Conservation (phyloP, 2,113 vertebrate genomes). For the Acrocephalus arundinaceus region DNA sequence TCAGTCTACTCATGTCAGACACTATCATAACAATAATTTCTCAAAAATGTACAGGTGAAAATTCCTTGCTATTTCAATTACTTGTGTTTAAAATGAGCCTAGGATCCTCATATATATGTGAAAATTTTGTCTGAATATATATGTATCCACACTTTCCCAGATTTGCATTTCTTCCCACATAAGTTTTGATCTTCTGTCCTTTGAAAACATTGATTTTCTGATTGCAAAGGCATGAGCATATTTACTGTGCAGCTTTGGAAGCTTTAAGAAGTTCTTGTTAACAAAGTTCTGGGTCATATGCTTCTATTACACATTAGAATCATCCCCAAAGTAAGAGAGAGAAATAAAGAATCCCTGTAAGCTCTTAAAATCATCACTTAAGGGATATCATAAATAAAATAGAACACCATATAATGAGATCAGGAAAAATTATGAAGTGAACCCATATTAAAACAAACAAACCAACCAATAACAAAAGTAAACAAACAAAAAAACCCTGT, state of each 20-base stretch:
- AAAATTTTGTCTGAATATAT: background rate
- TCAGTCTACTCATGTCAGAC: background rate
- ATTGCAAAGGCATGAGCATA: background rate
- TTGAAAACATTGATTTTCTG: background rate
- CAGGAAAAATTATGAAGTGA: background rate
- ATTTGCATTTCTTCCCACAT: background rate
- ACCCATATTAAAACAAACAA: background rate
- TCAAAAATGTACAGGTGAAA: background rate
- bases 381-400: background rate
- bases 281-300: too few species aligned
- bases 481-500: fast-evolving
- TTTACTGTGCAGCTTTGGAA: background rate
- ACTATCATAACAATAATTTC: background rate
- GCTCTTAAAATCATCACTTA: background rate
- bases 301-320: background rate
- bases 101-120: background rate
- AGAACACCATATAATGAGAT: background rate
- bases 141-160: background rate
- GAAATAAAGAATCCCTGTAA: background rate
- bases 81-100: background rate
- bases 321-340: background rate
- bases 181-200: background rate
- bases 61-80: background rate
- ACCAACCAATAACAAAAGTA: background rate
- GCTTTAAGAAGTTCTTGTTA: background rate